Conservation (phyloP, 2,797 vertebrate genomes). For the Notolepis coatsorum region DNA sequence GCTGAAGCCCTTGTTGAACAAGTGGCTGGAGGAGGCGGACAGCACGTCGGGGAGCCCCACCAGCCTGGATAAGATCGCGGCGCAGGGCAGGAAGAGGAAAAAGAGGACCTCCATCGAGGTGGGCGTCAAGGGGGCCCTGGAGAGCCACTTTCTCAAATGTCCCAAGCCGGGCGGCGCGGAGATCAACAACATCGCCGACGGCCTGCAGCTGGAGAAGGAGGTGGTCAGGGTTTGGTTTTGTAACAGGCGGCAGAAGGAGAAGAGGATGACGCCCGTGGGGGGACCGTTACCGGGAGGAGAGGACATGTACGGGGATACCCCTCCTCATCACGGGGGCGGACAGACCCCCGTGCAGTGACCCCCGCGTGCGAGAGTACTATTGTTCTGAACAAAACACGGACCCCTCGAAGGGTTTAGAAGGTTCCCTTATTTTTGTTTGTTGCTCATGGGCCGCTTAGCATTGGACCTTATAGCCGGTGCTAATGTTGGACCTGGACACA, state of each 20-base stretch:
- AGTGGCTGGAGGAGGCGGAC: slow-evolving; percentile 99
- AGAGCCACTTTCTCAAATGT: slow-evolving; percentile 99
- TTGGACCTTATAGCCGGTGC: slow-evolving; percentile 77
- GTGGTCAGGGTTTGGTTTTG: slow-evolving; percentile 99
- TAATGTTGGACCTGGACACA: slow-evolving; percentile 81
- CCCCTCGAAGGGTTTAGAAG: slow-evolving; percentile 54
- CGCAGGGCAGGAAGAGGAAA: slow-evolving; percentile 97
- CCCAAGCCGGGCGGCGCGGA: slow-evolving; percentile 97
- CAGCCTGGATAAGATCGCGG: slow-evolving; percentile 98
- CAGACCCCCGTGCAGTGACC: slow-evolving; percentile 97
- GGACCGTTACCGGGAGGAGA: slow-evolving; percentile 93
- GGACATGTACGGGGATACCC: slow-evolving; percentile 98
- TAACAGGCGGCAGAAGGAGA: slow-evolving; percentile 99
- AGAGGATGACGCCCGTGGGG: slow-evolving; percentile 96
- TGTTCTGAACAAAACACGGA: slow-evolving; percentile 43
- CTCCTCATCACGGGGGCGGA: slow-evolving; percentile 95
- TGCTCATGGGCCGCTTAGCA: slow-evolving; percentile 75
- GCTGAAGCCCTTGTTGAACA: slow-evolving; percentile 98
- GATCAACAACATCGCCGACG: slow-evolving; percentile 96
- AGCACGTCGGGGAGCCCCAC: slow-evolving; percentile 97
- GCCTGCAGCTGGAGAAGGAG: slow-evolving; percentile 98
- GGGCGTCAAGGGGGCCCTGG: slow-evolving; percentile 97
- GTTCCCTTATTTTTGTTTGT: slow-evolving; percentile 69
- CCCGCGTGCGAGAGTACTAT: background rate
- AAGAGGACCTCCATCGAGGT: slow-evolving; percentile 99